Evolutionary conservation across 1,140 invertebrate genomes (phyloP), one percentile per base, ranked within the genome.

Genomic region (Archivesica marissinica): DNA sequence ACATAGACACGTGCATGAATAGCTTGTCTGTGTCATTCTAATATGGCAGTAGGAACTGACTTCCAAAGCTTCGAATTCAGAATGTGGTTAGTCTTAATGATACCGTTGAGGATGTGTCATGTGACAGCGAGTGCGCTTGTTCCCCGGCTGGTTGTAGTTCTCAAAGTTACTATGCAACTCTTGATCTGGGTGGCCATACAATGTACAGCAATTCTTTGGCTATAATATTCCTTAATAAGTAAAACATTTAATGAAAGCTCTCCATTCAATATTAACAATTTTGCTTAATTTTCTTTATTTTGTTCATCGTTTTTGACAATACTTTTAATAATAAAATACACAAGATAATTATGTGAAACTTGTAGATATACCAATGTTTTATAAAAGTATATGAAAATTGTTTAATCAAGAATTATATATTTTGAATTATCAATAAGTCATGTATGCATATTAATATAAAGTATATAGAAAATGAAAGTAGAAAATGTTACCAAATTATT

Each of bases 151-250:
- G 20, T 25, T 64, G 68, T 75, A 39, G 82, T 85, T 85, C 82
- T 85, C 82, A 85, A 85, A 70, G 82, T 78, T 85, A 84, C 72
- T 39, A 52, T 85, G 82, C 82, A 85, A 85, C 82, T 85, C 74
- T 72, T 85, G 82, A 85, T 85, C 82, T 85, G 50, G 82, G 82
- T 84, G 50, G 44, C 75, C 56, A 50, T 47, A 1, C 4, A 52
- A 47, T 15, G n/a, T 13, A 28, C 23, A 59, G 2, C 2, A 59
- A n/a, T n/a, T n/a, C n/a, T n/a, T n/a, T n/a, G n/a, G 25, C 54
- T 59, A 15, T 52, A 7, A 30, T 30, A 30, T 59, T 59, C 54
- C 13, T 30, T 59, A 4, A 30, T 30, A 59, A 39, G 30, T 38
- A 9, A 11, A 20, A 47, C 20, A 47, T 47, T 47, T 47, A 9